Conservation (phyloP, 2,888 invertebrate species). For the Acleris literana region DNA sequence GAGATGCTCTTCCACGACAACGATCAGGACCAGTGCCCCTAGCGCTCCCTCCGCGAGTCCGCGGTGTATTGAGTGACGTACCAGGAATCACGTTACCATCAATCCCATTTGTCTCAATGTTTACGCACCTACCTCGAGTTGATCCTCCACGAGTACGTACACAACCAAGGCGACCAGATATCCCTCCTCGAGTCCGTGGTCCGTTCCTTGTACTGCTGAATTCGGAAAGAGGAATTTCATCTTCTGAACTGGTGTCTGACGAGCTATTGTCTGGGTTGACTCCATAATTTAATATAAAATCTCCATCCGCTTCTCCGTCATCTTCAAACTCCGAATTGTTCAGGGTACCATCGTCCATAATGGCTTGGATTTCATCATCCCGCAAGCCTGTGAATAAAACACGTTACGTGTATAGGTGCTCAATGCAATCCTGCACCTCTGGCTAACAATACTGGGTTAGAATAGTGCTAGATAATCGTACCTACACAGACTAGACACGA, state of each 20-base stretch:
- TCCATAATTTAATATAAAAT: conserved; percentile 11
- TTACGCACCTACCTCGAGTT: conserved; percentile 13
- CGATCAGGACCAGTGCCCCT: conserved; percentile 9
- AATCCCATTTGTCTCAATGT: conserved; percentile 8
- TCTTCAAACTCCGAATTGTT: conserved; percentile 13
- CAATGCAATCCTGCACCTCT: conserved; percentile 23
- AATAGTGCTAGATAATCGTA: conserved; percentile 17
- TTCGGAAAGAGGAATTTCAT: conserved; percentile 12
- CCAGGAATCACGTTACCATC: conserved; percentile 12
- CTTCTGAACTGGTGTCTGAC: conserved; percentile 13
- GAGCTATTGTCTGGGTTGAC: conserved; percentile 12
- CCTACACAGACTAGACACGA: conserved; percentile 7
- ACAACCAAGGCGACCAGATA: conserved; percentile 12
- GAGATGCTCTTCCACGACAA: neutral
- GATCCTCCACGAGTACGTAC: conserved; percentile 15
- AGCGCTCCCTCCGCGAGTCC: conserved; percentile 6
- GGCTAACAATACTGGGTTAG: conserved; percentile 21
- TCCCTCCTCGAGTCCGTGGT: conserved; percentile 11
- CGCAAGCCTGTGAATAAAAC: conserved; percentile 13
- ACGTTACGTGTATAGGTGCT: conserved; percentile 15
- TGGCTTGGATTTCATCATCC: conserved; percentile 16
- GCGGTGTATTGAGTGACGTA: conserved; percentile 10
- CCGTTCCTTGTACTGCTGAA: conserved; percentile 10
- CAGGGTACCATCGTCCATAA: conserved; percentile 13
- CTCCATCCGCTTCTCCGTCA: conserved; percentile 7